Percentiles rank a stretch among this genome's conserved stretches.
These are phyloP conservation scores for Promerops cafer DNA, from an alignment of 2,113 vertebrate species.

Conservation along the genomic window DNA sequence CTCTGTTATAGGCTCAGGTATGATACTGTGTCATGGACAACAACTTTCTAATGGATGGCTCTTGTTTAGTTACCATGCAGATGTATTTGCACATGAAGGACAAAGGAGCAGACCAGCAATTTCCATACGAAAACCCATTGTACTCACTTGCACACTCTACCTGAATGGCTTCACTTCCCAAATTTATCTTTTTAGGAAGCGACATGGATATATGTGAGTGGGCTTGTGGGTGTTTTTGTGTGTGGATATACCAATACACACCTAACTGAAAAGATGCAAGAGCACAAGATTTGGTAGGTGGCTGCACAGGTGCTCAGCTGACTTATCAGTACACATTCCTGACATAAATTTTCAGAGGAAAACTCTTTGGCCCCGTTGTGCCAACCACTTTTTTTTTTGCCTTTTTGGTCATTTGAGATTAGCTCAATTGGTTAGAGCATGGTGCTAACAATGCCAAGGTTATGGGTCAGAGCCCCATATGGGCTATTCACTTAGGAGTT, in stretches of 20 bases:
- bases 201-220: fast-evolving
- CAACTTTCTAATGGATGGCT: background rate
- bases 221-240: background rate
- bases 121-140: background rate
- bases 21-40: background rate
- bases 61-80: background rate
- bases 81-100: background rate
- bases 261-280: background rate
- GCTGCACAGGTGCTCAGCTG: background rate
- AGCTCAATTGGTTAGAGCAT: background rate
- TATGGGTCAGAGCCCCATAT: background rate
- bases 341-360: background rate
- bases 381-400: background rate
- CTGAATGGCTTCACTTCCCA: background rate
- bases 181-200: background rate
- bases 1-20: background rate
- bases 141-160: background rate
- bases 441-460: background rate
- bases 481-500: background rate
- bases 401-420: background rate
- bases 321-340: background rate
- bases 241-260: background rate
- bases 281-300: background rate
- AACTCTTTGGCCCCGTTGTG: fast-evolving
- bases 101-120: background rate